These are phyloP conservation scores for Pristionchus arcanus DNA, from an alignment of 2,888 invertebrate species.

Conservation along the genomic window DNA sequence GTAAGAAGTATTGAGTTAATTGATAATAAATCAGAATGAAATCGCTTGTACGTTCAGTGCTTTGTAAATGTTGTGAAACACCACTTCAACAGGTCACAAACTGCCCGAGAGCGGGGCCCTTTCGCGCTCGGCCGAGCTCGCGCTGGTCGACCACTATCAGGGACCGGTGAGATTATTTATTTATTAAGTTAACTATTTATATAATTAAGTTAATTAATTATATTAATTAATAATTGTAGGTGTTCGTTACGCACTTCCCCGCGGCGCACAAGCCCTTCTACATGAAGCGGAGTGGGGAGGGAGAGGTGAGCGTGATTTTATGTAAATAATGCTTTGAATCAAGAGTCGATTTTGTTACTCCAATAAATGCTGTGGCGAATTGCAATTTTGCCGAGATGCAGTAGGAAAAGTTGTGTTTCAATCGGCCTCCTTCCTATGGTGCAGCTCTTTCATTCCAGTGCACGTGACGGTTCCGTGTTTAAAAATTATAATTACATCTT, in stretches of 20 bases:
- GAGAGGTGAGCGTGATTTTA: constrained; percentile 33
- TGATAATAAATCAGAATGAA: too few relatives aligned
- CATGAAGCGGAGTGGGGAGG: constrained; percentile 82
- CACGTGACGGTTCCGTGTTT: too few relatives aligned
- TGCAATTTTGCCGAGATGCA: too few relatives aligned
- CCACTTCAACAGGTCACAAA: constrained; percentile 23
- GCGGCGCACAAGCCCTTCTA: constrained; percentile 94
- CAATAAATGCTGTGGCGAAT: too few relatives aligned
- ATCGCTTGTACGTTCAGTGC: not conserved
- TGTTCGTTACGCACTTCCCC: constrained; percentile 94
- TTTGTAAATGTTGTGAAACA: not conserved
- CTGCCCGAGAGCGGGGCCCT: constrained; percentile 48
- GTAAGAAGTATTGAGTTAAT: too few relatives aligned
- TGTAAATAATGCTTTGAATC: not conserved
- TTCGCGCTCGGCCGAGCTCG: constrained; percentile 53
- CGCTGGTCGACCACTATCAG: constrained; percentile 44
- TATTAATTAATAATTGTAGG: constrained; percentile 83
- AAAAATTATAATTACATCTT: too few relatives aligned
- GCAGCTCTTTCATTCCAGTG: too few relatives aligned
- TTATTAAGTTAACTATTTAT: not conserved
- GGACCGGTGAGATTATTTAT: constrained; percentile 26
- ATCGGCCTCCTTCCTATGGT: too few relatives aligned
- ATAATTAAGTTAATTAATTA: not conserved
- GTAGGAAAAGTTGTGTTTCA: too few relatives aligned
- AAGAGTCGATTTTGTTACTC: too few relatives aligned